Evolutionary conservation across 1,140 invertebrate genomes (phyloP).

Genomic region (Himalopsyche phryganea): DNA sequence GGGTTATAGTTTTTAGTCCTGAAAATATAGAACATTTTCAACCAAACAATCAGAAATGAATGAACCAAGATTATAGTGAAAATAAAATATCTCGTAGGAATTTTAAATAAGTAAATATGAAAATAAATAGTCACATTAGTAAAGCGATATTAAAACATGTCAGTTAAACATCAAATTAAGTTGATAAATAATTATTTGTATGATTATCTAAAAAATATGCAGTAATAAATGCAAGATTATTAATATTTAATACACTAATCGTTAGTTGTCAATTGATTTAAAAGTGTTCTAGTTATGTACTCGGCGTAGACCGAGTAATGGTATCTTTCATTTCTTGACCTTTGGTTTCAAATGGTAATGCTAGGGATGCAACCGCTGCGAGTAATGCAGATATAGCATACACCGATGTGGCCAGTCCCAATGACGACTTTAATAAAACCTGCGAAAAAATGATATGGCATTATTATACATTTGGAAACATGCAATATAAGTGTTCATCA

Average conservation of each 20-base stretch:
- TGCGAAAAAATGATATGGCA: conserved; percentile 37
- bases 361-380: conserved; percentile 69
- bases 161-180: background rate
- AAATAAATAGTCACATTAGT: background rate
- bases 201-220: background rate
- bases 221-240: background rate
- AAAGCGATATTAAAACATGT: background rate
- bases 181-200: background rate
- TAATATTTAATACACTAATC: background rate
- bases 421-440: conserved; percentile 68
- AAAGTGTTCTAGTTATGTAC: conserved; percentile 3
- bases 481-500: too few species aligned
- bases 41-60: too few species aligned
- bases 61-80: too few species aligned
- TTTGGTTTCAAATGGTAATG: conserved; percentile 77
- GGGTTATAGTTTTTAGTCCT: too few species aligned
- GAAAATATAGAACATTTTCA: too few species aligned
- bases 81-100: too few species aligned
- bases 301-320: conserved; percentile 31
- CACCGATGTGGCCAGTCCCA: conserved; percentile 66
- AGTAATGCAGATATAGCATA: conserved; percentile 71
- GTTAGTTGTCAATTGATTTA: background rate
- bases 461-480: conserved; percentile 6
- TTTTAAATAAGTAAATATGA: background rate
- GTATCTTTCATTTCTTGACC: conserved; percentile 64